These are phyloP conservation scores for Cryptocephalus primarius DNA, from an alignment of 2,888 invertebrate species.

Conservation along the genomic window DNA sequence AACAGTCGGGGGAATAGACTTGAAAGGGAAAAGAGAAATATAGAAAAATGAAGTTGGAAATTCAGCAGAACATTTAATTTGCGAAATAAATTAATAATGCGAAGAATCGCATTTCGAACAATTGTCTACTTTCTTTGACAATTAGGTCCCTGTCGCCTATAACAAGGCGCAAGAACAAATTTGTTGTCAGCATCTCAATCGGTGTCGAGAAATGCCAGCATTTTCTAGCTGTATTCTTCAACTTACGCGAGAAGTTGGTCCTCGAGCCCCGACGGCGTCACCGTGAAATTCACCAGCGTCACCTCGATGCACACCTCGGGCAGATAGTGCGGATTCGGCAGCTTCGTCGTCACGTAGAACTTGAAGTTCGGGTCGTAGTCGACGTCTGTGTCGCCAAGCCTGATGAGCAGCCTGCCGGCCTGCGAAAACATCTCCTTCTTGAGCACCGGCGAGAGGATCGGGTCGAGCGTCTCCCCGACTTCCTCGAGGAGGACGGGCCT, in stretches of 20 bases:
- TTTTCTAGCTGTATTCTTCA: not conserved
- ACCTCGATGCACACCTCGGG: slow-evolving; percentile 91
- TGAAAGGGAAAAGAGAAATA: too few species aligned
- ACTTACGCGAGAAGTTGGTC: slow-evolving; percentile 84
- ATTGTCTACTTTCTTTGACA: too few species aligned
- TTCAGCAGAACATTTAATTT: too few species aligned
- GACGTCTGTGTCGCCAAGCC: slow-evolving; percentile 78
- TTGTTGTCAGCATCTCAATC: too few species aligned
- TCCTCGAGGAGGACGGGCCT: slow-evolving; percentile 81
- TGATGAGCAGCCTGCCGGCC: slow-evolving; percentile 71
- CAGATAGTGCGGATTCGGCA: slow-evolving; percentile 87
- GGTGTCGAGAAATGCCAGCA: too few species aligned
- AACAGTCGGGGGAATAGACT: too few species aligned
- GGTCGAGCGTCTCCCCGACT: slow-evolving; percentile 78
- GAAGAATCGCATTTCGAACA: too few species aligned
- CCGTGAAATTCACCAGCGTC: slow-evolving; percentile 86
- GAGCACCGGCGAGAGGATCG: slow-evolving; percentile 72
- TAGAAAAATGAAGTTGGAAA: too few species aligned
- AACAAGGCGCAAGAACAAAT: too few species aligned
- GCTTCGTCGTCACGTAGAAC: slow-evolving; percentile 83
- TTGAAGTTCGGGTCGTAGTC: slow-evolving; percentile 80
- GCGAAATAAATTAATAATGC: too few species aligned
- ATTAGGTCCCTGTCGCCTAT: too few species aligned
- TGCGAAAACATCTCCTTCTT: slow-evolving; percentile 68
- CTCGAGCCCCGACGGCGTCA: slow-evolving; percentile 79